These are phyloP conservation scores for Brachionus calyciflorus DNA, from an alignment of 1,140 invertebrate species.

Conservation along the genomic window DNA sequence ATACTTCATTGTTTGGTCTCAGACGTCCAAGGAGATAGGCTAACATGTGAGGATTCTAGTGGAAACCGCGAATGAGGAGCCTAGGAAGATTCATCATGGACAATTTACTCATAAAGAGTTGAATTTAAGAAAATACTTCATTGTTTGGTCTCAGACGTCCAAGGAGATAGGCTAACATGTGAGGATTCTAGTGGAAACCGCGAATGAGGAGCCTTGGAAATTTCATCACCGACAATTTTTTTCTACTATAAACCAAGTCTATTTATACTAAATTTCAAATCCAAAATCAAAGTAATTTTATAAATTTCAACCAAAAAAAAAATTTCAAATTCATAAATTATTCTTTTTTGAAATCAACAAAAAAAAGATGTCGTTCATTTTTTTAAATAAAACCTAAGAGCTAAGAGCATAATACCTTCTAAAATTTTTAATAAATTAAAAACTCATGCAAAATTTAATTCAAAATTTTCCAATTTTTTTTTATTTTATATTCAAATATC, in stretches of 20 bases:
- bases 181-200: slow-evolving; percentile 47
- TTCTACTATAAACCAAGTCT: background rate
- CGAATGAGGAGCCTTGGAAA: slow-evolving; percentile 47
- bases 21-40: slow-evolving; percentile 46
- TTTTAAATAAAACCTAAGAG: background rate
- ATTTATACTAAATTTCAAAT: background rate
- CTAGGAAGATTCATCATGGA: slow-evolving; percentile 45
- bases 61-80: slow-evolving; percentile 47
- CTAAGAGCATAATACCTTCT: background rate
- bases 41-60: slow-evolving; percentile 47
- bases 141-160: slow-evolving; percentile 37
- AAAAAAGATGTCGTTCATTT: slow-evolving; percentile 1
- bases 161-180: slow-evolving; percentile 44
- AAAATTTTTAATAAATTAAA: background rate
- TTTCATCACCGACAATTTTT: slow-evolving; percentile 37
- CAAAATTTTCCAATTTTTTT: no score
- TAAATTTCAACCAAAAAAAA: background rate
- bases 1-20: slow-evolving; percentile 4
- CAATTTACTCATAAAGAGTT: background rate
- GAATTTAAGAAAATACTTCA: background rate
- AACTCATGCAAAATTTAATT: background rate
- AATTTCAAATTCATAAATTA: slow-evolving; percentile 24
- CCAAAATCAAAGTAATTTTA: background rate
- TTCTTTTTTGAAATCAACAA: background rate
- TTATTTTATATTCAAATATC: no score